Conservation (phyloP, 2,797 vertebrate species). For the Bufotes viridis region DNA sequence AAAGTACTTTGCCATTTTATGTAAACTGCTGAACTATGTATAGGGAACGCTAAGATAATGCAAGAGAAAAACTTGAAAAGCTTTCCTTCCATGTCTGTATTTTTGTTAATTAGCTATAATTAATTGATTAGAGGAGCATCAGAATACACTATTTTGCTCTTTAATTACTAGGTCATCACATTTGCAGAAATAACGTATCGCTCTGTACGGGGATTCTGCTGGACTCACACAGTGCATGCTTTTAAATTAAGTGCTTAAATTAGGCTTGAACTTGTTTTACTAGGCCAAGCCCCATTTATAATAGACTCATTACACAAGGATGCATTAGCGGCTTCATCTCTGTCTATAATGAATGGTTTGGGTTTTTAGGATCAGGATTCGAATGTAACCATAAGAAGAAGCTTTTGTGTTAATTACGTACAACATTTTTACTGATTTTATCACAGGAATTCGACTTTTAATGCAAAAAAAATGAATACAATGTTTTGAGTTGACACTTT, state of each 20-base stretch:
- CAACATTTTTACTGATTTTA: neutral
- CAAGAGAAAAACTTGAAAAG: constrained; percentile 6
- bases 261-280: constrained; percentile 44
- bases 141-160: constrained; percentile 47
- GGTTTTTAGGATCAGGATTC: neutral
- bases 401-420: neutral
- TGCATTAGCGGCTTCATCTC: constrained; percentile 23
- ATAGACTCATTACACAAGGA: constrained; percentile 39
- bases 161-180: constrained; percentile 52
- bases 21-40: constrained; percentile 27
- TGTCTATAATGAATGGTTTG: neutral
- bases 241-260: constrained; percentile 52
- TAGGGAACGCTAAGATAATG: constrained; percentile 21
- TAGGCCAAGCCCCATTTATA: constrained; percentile 38
- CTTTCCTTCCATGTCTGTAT: constrained; percentile 6
- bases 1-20: constrained; percentile 18
- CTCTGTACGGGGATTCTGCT: neutral
- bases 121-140: constrained; percentile 53
- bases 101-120: constrained; percentile 50
- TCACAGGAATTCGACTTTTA: neutral
- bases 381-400: neutral
- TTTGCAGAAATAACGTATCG: constrained; percentile 40
- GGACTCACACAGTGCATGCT: constrained; percentile 35
- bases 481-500: neutral
- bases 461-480: neutral